Base-by-base conservation (phyloP, 2,888 invertebrate species). In the Horisme vitalbata region DNA sequence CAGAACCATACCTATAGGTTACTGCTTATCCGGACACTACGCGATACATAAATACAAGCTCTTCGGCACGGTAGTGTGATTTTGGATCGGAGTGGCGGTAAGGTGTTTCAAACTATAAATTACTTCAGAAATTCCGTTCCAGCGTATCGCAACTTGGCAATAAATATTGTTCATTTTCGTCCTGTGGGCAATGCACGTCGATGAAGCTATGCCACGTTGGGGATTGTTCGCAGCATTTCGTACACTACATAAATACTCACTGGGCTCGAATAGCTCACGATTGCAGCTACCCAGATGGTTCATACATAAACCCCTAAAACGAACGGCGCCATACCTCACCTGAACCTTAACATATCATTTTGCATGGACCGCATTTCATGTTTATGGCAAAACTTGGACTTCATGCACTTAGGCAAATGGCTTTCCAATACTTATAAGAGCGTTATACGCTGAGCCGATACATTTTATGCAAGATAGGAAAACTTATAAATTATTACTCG, bases 351-450 rank as follows among this genome's bases (percentile, higher is more conserved):
- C 84, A 84, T 84, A 86, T 87, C 85, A 86, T 83, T 81, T 80
- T 79, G 76, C 72, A 75, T 73, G 71, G 71, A 78, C 76, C 83
- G 83, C 87, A 81, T 83, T 83, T 87, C 84, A 86, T 85, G 87
- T 85, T 87, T 87, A 89, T 86, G 75, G 83, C 78, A 77, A 85
- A 89, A 87, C 83, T 88, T 87, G 75, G 78, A 81, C 83, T 85
- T 77, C 81, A 79, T 85, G 86, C 86, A 88, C 88, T 89, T 85
- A 89, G 74, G 83, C 73, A 85, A 89, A 88, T 89, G 85, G 86
- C 74, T 87, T 89, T 86, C 82, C 85, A 83, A 89, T 88, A 87
- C 82, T 86, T 86, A 81, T 79, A 84, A 83, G 68, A 77, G 76
- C 74, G 63, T 71, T 80, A 77, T 77, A 69, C 70, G 69, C 71